Base-by-base conservation (phyloP, 2,888 invertebrate species). In the Caenorhabditis sp. region DNA sequence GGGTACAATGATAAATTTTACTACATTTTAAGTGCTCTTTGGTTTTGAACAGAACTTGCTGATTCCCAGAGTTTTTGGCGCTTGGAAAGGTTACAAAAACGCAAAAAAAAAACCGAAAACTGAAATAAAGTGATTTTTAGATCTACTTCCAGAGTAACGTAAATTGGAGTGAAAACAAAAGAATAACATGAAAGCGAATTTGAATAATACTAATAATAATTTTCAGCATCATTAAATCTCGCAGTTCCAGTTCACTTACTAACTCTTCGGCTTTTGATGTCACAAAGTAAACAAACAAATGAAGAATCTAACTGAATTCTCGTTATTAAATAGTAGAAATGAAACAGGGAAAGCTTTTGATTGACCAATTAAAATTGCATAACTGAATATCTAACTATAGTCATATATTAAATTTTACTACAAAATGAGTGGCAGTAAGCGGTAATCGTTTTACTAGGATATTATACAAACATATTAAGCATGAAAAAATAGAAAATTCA, bases 351-450 rank as follows among this genome's bases (percentile, higher is more conserved):
- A 43, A 43, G 43, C 43, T 43, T 43, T 43, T 43, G 43, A 43
- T 43, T 43, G 43, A 43, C 43, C 43, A 43, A 43, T 43, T 43
- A 43, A 43, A 43, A 43, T 43, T 43, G 43, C 43, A 43, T 43
- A 43, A 43, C 43, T 43, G 14, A 43, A 10, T 43, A 43, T 43
- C 43, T 43, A 43, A 12, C 17, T 43, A 43, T 43, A 43, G 43
- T 43, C 12, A 43, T 17, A 17, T 43, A 43, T 43, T 43, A 17
- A 12, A 43, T 43, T 43, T 17, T 12, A 43, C 12, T 43, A 43
- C 43, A 43, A 43, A 43, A 43, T 43, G 43, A 43, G 43, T 43
- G 43, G 14, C 43, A 43, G 43, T 43, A 43, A 43, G 43, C 43
- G 43, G 43, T 43, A 43, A 43, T 43, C 43, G 43, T 43, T 43